Evolutionary conservation across 2,797 vertebrate species (phyloP), one percentile per base, ranked within the genome.

Genomic region (Sebastes minor): DNA sequence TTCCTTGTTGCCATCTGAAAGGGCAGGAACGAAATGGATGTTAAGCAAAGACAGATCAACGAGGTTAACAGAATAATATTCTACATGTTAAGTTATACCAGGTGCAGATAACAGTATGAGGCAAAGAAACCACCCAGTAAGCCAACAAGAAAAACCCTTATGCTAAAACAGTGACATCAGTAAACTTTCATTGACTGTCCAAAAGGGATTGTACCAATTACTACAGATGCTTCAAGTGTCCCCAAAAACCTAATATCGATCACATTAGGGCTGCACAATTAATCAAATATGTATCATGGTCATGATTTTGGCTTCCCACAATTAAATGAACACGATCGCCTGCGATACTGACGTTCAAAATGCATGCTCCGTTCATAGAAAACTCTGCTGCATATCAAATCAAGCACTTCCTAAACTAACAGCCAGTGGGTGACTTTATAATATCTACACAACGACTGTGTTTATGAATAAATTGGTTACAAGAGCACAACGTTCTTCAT

Each of bases 1-100:
- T 92, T 95, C n/a, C 96, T 94, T 16, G 97, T 97, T 64, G 97
- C 94, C 55, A 98, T 76, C 97, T 96, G 77, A 65, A 3, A 22
- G n/a, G 5, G 28, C 2, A 42, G 56, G 12, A 61, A 33, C 13
- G 0, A 73, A 22, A 66, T 2, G 0, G 1, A 12, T 56, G 6
- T 42, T 9, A 32, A 61, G n/a, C 1, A 55, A 27, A 28, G 1
- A 72, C 23, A 27, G 4, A 30, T 6, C 1, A 5, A 60, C 3
- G 33, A 3, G 4, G 30, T 27, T 1, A 23, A 22, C 20, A 71
- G 18, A n/a, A 25, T 2, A 42, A 49, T 9, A 49, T 28, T 33
- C 7, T 9, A 28, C n/a, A 35, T 68, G 12, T 12, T 27, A 20
- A 12, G 5, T 23, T 52, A 60, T 65, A 10, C 62, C 20, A 27